A percentile compares a stretch with the other conserved stretches of the same genome.
phyloP scores from a whole-genome alignment of 2,797 vertebrate species.

The Spizella passerina region DNA sequence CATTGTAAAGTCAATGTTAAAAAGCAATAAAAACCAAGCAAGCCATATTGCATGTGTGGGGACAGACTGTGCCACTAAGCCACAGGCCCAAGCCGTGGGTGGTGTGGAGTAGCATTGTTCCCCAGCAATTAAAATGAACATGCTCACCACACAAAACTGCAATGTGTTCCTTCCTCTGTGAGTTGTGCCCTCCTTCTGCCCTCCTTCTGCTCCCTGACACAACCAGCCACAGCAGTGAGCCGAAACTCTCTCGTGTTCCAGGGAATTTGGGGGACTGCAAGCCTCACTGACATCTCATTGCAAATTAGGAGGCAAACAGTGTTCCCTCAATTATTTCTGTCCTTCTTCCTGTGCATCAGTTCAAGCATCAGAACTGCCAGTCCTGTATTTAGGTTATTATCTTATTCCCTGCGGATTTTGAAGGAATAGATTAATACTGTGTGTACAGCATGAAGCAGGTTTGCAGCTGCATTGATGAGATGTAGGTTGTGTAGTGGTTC shows the following conservation, averaged over 20 bases:
- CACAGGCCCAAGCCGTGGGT: conserved; percentile 53
- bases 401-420: background rate
- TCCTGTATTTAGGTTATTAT: background rate
- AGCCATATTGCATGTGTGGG: conserved; percentile 54
- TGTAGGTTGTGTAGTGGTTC: background rate
- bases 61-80: conserved; percentile 69
- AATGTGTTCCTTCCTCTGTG: conserved; percentile 33
- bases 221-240: background rate
- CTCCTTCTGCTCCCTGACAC: background rate
- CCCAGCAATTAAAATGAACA: conserved; percentile 56
- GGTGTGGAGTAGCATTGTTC: conserved; percentile 51
- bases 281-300: background rate
- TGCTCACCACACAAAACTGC: background rate
- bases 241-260: background rate
- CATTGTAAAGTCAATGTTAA: background rate
- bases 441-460: background rate
- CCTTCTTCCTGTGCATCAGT: background rate
- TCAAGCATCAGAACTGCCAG: background rate
- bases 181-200: conserved; percentile 27
- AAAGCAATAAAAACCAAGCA: conserved; percentile 24
- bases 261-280: background rate
- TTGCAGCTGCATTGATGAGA: background rate
- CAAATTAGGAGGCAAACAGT: background rate
- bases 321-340: background rate
- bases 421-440: background rate